Conservation (phyloP, 2,113 vertebrate species). For the Marmota monax region DNA sequence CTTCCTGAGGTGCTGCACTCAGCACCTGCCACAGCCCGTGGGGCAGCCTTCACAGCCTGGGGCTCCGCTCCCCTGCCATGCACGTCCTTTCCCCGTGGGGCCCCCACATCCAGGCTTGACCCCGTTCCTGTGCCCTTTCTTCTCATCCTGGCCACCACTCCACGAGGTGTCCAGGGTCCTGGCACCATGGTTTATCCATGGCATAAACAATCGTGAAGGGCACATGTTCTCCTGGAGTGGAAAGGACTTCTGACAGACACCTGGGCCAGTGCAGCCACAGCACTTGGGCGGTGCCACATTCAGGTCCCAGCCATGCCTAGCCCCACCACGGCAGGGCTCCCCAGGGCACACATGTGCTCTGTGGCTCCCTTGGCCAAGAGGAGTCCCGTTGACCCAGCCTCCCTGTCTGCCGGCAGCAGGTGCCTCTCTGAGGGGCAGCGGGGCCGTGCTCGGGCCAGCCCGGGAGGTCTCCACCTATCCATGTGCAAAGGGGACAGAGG, state of each 20-base stretch:
- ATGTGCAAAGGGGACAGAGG: too few species aligned
- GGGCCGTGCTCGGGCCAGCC: background rate
- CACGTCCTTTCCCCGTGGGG: too few species aligned
- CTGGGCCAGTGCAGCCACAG: too few species aligned
- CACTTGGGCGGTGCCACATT: rapidly evolving
- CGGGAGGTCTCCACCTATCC: background rate
- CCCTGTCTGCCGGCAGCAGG: background rate
- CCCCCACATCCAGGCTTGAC: background rate
- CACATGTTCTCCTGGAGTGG: background rate
- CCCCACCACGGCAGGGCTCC: too few species aligned
- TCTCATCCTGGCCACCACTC: too few species aligned
- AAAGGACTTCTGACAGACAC: background rate
- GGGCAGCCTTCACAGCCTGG: background rate
- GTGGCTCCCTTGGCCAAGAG: background rate
- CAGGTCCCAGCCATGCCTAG: too few species aligned
- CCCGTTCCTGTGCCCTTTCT: background rate
- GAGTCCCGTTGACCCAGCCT: too few species aligned
- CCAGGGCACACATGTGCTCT: background rate
- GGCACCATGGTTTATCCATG: background rate
- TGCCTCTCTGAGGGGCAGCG: background rate
- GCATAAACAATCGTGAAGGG: background rate
- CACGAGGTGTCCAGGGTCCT: background rate
- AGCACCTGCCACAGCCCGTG: background rate
- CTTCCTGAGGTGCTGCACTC: background rate
- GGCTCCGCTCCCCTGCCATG: rapidly evolving